These are phyloP conservation scores for Campaea margaritaria DNA, from an alignment of 2,888 invertebrate genomes.

Conservation along the genomic window DNA sequence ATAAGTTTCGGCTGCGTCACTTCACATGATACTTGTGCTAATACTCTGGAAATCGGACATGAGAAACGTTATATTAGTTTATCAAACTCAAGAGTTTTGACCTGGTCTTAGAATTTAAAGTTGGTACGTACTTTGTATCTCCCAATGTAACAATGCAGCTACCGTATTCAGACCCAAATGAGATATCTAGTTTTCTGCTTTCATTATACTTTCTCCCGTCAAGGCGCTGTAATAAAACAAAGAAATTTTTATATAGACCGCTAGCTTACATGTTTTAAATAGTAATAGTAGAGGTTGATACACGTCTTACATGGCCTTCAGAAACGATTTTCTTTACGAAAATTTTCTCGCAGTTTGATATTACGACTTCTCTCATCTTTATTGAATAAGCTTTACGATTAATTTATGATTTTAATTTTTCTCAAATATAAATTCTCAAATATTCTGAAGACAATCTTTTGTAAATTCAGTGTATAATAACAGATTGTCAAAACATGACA, in stretches of 20 bases:
- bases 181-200: conserved; percentile 88
- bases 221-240: conserved; percentile 86
- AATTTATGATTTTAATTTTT: neutral
- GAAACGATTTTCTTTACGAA: conserved; percentile 88
- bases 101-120: neutral
- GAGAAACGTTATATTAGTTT: neutral
- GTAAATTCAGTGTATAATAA: too few relatives aligned
- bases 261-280: neutral
- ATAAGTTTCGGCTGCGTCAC: conserved; percentile 93
- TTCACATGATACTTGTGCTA: conserved; percentile 95
- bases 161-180: conserved; percentile 94
- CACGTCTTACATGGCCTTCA: conserved; percentile 85
- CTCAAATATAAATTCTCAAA: too few relatives aligned
- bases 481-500: neutral
- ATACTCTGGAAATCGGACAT: conserved; percentile 84
- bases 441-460: too few relatives aligned
- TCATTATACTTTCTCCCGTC: conserved; percentile 92
- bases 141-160: conserved; percentile 91
- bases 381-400: neutral
- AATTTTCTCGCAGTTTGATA: conserved; percentile 89
- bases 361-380: conserved; percentile 86
- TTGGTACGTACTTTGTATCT: conserved; percentile 88
- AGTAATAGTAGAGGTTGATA: conserved; percentile 4
- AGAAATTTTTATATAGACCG: neutral
- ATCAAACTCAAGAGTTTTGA: neutral